phyloP scores from a whole-genome alignment of 2,113 vertebrate species.

The Limanda limanda region DNA sequence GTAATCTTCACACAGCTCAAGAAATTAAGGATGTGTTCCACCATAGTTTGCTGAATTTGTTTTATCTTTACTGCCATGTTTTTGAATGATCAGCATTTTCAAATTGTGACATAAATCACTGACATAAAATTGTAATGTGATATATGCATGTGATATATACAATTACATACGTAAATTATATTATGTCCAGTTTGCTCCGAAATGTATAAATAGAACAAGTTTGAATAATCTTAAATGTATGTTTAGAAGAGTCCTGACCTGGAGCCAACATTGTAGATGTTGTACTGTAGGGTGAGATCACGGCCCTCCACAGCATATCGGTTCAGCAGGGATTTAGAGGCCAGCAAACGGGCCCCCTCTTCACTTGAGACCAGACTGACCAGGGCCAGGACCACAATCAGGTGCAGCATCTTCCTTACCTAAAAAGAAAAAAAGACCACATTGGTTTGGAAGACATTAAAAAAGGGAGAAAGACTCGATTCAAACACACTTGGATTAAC shows the following conservation, averaged over 20 bases:
- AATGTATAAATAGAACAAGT: background rate
- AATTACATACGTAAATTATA: too few species aligned
- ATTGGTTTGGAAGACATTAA: background rate
- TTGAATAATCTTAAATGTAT: background rate
- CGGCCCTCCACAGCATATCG: slow-evolving; percentile 94
- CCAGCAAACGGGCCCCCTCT: slow-evolving; percentile 92
- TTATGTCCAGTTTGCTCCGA: too few species aligned
- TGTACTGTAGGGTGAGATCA: slow-evolving; percentile 96
- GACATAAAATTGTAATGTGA: too few species aligned
- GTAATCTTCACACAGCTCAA: too few species aligned
- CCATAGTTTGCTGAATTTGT: background rate
- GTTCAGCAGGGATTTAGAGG: slow-evolving; percentile 94
- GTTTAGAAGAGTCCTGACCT: slow-evolving; percentile 80
- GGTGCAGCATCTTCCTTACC: slow-evolving; percentile 84
- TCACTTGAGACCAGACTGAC: slow-evolving; percentile 82
- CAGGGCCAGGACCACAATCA: slow-evolving; percentile 65
- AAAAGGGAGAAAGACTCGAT: background rate
- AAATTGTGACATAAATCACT: background rate
- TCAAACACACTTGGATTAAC: background rate
- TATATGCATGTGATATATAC: too few species aligned
- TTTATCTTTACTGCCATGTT: background rate
- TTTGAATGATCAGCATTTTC: background rate
- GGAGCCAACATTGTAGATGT: slow-evolving; percentile 97
- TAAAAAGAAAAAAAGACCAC: slow-evolving; percentile 40
- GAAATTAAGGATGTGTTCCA: too few species aligned